A percentile compares a stretch with the other conserved stretches of the same genome.
phyloP scores from a whole-genome alignment of 2,113 vertebrate species.

The Eublepharis macularius region DNA sequence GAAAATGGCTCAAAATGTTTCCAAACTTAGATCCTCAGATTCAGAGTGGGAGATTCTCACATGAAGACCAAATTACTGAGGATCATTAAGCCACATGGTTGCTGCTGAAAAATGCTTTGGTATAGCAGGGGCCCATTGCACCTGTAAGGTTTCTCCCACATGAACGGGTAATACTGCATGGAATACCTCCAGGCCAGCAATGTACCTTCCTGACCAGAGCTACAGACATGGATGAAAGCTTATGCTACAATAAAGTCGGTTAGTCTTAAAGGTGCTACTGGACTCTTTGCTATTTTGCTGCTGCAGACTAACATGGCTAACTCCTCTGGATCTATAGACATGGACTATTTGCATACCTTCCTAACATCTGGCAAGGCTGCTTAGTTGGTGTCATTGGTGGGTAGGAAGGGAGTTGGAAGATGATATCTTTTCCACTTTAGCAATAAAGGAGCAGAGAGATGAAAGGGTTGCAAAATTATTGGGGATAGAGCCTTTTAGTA shows the following conservation, averaged over 20 bases:
- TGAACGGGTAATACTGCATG: background rate
- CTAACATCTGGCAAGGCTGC: background rate
- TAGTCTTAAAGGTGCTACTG: no score
- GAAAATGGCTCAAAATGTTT: background rate
- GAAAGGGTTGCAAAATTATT: background rate
- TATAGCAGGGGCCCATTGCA: background rate
- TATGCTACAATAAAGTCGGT: no score
- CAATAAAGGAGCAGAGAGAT: background rate
- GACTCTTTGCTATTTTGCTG: no score
- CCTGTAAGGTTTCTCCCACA: no score
- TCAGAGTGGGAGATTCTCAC: no score
- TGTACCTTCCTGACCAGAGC: background rate
- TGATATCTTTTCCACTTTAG: background rate
- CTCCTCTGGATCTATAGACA: no score
- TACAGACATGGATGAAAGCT: background rate
- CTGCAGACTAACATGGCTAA: no score
- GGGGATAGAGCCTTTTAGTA: background rate
- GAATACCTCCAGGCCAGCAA: background rate
- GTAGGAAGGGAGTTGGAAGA: background rate
- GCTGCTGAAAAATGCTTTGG: background rate
- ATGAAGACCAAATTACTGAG: background rate
- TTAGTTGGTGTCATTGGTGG: background rate
- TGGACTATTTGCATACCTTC: background rate
- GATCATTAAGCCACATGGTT: background rate
- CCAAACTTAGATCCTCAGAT: background rate